phyloP scores from a whole-genome alignment of 2,113 vertebrate species.

The Panthera leo region DNA sequence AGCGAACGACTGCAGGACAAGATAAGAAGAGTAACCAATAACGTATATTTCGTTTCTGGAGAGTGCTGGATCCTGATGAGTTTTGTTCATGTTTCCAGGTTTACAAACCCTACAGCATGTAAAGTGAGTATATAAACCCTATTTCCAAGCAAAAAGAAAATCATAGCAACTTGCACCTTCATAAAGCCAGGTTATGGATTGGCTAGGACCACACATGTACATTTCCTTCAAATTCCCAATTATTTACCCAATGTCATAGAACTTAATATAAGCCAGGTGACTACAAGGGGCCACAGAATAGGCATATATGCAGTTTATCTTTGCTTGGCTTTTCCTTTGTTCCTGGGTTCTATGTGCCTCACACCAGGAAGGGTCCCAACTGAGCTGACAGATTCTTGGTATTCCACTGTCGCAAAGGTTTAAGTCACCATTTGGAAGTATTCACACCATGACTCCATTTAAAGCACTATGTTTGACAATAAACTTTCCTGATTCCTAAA shows the following conservation, averaged over 20 bases:
- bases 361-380: not conserved
- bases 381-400: not conserved
- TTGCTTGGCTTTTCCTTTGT: not conserved
- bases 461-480: slow-evolving; percentile 1
- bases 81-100: not conserved
- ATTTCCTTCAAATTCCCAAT: slow-evolving; percentile 34
- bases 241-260: slow-evolving; percentile 21
- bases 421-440: not conserved
- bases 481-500: not conserved
- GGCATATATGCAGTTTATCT: not conserved
- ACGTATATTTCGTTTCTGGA: not conserved
- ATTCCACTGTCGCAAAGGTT: not conserved
- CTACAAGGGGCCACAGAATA: not conserved
- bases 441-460: not conserved
- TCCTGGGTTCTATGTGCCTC: not conserved
- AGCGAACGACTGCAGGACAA: not conserved
- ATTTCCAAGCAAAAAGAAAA: slow-evolving; percentile 40
- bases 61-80: not conserved
- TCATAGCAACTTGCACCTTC: not conserved
- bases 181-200: slow-evolving; percentile 4
- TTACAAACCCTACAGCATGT: slow-evolving; percentile 1
- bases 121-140: not conserved
- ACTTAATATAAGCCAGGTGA: slow-evolving; percentile 27
- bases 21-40: not conserved
- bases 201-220: slow-evolving; percentile 10